Conservation (phyloP, 2,797 vertebrate species). For the Sebastes nivosus region DNA sequence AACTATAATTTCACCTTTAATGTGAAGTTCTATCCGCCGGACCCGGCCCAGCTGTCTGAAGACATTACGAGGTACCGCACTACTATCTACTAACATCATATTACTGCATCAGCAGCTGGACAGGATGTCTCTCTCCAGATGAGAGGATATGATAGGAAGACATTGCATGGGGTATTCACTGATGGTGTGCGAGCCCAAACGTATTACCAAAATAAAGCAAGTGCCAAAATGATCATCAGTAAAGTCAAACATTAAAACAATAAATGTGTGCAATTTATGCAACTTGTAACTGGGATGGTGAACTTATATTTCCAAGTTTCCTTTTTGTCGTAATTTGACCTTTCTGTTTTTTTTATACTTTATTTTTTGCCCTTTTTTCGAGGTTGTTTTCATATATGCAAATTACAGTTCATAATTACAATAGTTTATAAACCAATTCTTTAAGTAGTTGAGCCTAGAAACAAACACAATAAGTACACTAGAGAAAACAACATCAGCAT, state of each 20-base stretch:
- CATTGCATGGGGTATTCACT: background rate
- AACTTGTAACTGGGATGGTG: background rate
- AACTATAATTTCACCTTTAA: slow-evolving; percentile 94
- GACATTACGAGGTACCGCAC: slow-evolving; percentile 92
- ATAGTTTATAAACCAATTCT: too few species aligned
- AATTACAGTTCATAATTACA: too few species aligned
- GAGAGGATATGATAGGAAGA: background rate
- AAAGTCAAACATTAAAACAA: background rate
- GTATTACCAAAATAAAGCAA: background rate
- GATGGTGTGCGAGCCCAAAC: background rate
- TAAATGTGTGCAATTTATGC: background rate
- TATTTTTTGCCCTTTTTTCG: too few species aligned
- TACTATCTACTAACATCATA: background rate
- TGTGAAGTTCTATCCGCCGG: slow-evolving; percentile 97
- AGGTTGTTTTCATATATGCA: too few species aligned
- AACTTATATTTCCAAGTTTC: background rate
- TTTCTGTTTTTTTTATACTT: background rate
- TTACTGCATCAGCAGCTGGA: background rate
- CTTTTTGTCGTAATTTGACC: background rate
- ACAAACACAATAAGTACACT: too few species aligned
- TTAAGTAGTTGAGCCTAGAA: too few species aligned
- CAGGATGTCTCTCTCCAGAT: background rate
- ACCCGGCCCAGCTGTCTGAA: slow-evolving; percentile 95
- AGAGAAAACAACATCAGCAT: too few species aligned
- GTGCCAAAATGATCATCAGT: background rate